Percentiles rank a stretch among this genome's conserved stretches.
Conservation (phyloP, 1,140 invertebrate species). For the Drosophila watanabei region DNA sequence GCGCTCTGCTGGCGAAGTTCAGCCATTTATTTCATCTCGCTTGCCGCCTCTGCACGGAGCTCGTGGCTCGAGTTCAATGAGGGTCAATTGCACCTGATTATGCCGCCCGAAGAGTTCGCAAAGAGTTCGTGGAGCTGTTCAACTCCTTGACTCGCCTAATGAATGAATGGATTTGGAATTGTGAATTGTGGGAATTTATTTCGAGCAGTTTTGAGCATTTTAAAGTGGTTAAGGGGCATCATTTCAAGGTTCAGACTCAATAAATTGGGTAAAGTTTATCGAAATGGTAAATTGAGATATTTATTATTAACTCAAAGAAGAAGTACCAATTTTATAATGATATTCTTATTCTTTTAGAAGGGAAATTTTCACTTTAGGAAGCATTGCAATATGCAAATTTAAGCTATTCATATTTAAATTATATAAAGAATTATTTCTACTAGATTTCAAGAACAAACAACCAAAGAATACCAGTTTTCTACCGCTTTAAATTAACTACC, state of each 20-base stretch:
- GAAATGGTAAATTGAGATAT: not conserved
- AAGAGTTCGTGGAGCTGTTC: conserved; percentile 41
- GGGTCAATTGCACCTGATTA: conserved; percentile 48
- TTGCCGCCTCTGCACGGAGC: conserved; percentile 13
- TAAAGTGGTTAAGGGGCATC: not conserved
- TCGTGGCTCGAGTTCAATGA: conserved; percentile 45
- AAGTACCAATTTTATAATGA: too few relatives aligned
- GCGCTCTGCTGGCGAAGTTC: conserved; percentile 16
- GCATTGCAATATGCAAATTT: not conserved
- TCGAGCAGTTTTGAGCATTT: conserved; percentile 19
- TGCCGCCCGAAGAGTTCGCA: conserved; percentile 5
- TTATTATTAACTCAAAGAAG: not conserved
- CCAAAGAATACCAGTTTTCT: not conserved
- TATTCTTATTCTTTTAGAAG: not conserved
- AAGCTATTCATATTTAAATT: not conserved
- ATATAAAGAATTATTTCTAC: not conserved
- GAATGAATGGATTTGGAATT: conserved; percentile 41
- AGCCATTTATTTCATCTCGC: conserved; percentile 3
- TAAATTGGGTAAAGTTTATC: not conserved
- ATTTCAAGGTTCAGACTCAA: not conserved
- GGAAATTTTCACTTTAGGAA: not conserved
- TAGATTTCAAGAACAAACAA: not conserved
- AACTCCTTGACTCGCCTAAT: conserved; percentile 46
- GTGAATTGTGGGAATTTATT: conserved; percentile 14
- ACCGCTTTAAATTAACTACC: not conserved